Conservation (phyloP, 2,888 invertebrate genomes). For the Nasonovia ribisnigri region DNA sequence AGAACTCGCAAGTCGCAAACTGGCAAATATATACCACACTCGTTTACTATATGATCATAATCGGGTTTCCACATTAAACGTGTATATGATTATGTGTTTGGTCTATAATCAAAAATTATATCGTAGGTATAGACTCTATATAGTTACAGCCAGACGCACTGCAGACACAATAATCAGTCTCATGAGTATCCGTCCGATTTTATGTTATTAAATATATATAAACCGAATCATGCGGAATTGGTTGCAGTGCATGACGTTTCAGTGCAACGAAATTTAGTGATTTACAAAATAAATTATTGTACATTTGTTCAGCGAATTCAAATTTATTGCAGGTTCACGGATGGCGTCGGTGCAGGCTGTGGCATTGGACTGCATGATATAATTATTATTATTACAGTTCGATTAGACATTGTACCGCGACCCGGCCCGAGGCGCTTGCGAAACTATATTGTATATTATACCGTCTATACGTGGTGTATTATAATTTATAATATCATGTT, state of each 20-base stretch:
- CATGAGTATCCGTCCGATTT: background rate
- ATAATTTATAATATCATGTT: background rate
- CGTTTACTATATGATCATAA: too few species aligned
- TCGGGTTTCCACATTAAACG: background rate
- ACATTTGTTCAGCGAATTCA: background rate
- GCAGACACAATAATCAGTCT: too few species aligned
- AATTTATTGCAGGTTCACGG: background rate
- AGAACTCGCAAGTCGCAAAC: background rate
- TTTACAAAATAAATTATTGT: background rate
- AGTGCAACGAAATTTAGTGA: background rate
- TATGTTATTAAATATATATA: background rate
- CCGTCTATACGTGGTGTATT: background rate
- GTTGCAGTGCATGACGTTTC: background rate
- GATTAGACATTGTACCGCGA: background rate
- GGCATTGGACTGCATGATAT: background rate
- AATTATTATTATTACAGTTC: background rate
- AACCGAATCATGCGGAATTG: background rate
- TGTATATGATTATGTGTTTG: background rate
- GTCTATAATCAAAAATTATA: background rate
- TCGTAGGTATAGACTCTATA: too few species aligned
- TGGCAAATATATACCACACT: background rate
- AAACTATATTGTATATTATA: conserved; percentile 1
- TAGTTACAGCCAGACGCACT: too few species aligned
- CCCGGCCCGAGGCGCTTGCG: background rate
- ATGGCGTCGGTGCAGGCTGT: background rate